Percentiles rank a stretch among this genome's conserved stretches.
phyloP scores from a whole-genome alignment of 2,888 invertebrate species.

The Troilus luridus region DNA sequence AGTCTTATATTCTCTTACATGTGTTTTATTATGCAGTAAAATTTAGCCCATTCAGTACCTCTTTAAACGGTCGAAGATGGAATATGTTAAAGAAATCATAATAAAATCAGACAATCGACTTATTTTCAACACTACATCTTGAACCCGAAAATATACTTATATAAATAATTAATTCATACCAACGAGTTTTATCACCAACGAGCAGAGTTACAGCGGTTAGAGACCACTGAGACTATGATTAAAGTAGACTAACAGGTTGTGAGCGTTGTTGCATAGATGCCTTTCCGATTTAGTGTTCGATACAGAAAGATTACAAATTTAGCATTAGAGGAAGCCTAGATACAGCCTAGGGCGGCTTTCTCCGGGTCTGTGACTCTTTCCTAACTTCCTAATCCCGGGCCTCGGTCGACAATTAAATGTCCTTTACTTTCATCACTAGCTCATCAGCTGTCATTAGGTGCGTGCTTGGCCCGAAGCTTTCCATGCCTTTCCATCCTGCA shows the following conservation, averaged over 20 bases:
- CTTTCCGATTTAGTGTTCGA: neutral
- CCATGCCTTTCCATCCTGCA: conserved; percentile 5
- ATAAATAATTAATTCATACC: too few relatives aligned
- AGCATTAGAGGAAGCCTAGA: neutral
- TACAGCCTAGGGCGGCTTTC: neutral
- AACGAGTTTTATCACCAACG: neutral
- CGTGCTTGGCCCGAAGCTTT: neutral
- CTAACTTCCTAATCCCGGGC: neutral
- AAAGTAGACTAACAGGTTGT: neutral
- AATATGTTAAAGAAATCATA: too few relatives aligned
- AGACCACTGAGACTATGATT: neutral
- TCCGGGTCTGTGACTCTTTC: neutral
- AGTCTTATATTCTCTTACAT: too few relatives aligned
- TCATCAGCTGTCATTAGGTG: neutral
- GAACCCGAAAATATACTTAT: too few relatives aligned
- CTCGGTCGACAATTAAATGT: neutral
- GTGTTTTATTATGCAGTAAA: too few relatives aligned
- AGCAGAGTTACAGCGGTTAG: neutral
- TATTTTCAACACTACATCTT: too few relatives aligned
- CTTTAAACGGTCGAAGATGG: too few relatives aligned
- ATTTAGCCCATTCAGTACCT: too few relatives aligned
- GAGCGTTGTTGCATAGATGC: neutral
- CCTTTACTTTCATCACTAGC: conserved; percentile 24
- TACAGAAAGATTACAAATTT: neutral
- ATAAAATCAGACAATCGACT: too few relatives aligned